These are phyloP conservation scores for Drosophila nr. fundita DNA, from an alignment of 2,888 invertebrate genomes.

Conservation along the genomic window DNA sequence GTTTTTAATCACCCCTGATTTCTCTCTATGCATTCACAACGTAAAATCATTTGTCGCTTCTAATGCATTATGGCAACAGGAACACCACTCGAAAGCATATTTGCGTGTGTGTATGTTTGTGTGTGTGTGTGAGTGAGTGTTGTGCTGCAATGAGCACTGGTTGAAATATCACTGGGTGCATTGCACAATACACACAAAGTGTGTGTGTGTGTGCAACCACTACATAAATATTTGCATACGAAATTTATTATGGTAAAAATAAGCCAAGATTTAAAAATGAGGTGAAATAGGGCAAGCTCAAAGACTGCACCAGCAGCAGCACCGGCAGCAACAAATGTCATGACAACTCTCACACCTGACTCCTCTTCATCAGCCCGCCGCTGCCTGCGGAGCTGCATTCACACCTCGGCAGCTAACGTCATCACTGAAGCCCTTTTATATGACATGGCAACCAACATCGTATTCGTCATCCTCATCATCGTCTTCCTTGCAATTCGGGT, in stretches of 20 bases:
- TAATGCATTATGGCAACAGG: conserved; percentile 80
- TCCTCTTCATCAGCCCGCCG: neutral
- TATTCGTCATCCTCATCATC: conserved; percentile 21
- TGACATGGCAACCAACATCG: conserved; percentile 39
- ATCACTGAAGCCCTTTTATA: conserved; percentile 65
- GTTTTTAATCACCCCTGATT: neutral
- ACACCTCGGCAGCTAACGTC: conserved; percentile 60
- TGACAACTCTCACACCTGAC: conserved; percentile 64
- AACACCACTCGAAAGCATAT: conserved; percentile 62
- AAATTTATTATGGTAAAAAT: conserved; percentile 84
- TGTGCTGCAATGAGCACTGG: conserved; percentile 28
- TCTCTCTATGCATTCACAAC: conserved; percentile 50
- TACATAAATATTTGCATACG: conserved; percentile 83
- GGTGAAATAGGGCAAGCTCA: conserved; percentile 74
- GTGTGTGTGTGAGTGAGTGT: conserved; percentile 31
- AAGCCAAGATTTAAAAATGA: conserved; percentile 82
- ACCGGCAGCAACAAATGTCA: conserved; percentile 65
- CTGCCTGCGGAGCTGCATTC: conserved; percentile 47
- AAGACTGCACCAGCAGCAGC: neutral
- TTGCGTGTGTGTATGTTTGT: conserved; percentile 21
- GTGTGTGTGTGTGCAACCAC: conserved; percentile 24
- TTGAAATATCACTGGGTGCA: conserved; percentile 48
- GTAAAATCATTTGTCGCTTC: conserved; percentile 64
- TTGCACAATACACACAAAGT: conserved; percentile 26
- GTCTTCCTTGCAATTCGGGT: conserved; percentile 60